Conservation (phyloP, 2,113 vertebrate genomes). For the Plecturocebus donacophilus region DNA sequence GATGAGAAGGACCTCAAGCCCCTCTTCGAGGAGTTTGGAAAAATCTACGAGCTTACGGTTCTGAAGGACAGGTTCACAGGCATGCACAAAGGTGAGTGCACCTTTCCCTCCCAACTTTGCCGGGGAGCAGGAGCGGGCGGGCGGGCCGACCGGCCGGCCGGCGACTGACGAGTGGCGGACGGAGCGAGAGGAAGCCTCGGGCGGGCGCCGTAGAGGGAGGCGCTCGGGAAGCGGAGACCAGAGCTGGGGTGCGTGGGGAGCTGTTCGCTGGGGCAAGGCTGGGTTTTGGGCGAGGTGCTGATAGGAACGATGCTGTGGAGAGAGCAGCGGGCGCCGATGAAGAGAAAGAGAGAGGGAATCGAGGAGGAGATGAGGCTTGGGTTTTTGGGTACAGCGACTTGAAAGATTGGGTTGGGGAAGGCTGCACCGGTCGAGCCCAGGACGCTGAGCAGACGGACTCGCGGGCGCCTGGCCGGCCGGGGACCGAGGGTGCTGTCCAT, state of each 20-base stretch:
- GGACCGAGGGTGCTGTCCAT: slow-evolving; percentile 83
- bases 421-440: slow-evolving; percentile 31
- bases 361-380: slow-evolving; percentile 41
- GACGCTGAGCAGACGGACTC: slow-evolving; percentile 46
- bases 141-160: slow-evolving; percentile 66
- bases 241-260: slow-evolving; percentile 72
- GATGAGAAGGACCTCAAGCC: slow-evolving; percentile 99
- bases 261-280: slow-evolving; percentile 66
- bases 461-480: slow-evolving; percentile 49
- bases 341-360: slow-evolving; percentile 59
- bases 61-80: slow-evolving; percentile 99
- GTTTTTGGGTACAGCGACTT: slow-evolving; percentile 42
- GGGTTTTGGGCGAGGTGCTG: slow-evolving; percentile 56
- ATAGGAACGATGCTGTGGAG: slow-evolving; percentile 11
- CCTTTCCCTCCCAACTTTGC: slow-evolving; percentile 86
- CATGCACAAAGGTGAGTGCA: slow-evolving; percentile 98
- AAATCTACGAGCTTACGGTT: slow-evolving; percentile 99
- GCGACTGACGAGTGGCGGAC: slow-evolving; percentile 65
- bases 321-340: slow-evolving; percentile 46
- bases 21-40: slow-evolving; percentile 99
- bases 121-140: slow-evolving; percentile 76
- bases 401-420: slow-evolving; percentile 59
- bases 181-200: slow-evolving; percentile 60
- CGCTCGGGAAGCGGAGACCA: slow-evolving; percentile 61
- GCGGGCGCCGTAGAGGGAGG: slow-evolving; percentile 64